Conservation (phyloP, 2,797 vertebrate genomes). For the Eremophila alpestris region DNA sequence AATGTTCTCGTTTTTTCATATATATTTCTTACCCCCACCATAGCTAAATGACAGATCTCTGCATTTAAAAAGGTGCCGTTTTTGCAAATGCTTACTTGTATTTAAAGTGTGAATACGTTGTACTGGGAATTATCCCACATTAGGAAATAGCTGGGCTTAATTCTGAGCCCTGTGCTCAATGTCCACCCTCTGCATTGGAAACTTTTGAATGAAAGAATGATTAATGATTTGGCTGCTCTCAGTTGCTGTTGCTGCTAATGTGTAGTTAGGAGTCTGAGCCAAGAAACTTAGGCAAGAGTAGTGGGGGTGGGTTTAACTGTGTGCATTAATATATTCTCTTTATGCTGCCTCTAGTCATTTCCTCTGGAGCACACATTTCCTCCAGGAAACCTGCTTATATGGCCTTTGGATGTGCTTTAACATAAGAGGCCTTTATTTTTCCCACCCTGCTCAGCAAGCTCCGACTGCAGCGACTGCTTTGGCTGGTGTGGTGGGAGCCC, state of each 20-base stretch:
- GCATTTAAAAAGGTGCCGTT: neutral
- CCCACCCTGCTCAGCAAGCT: neutral
- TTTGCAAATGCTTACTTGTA: neutral
- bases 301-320: neutral
- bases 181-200: neutral
- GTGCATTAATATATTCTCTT: neutral
- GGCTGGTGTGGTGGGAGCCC: neutral
- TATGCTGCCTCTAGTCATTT: neutral
- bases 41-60: neutral
- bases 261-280: neutral
- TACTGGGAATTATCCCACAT: neutral
- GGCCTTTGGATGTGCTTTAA: neutral
- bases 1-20: neutral
- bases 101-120: neutral
- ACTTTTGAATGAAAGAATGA: neutral
- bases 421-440: constrained; percentile 8
- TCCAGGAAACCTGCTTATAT: neutral
- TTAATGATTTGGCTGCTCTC: neutral
- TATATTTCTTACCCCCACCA: neutral
- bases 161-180: neutral
- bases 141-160: neutral
- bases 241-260: neutral
- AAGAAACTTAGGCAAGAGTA: neutral
- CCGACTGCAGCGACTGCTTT: rapidly evolving
- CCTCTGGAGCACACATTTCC: constrained; percentile 29